A percentile compares a stretch with the other conserved stretches of the same genome.
phyloP scores from a whole-genome alignment of 2,113 vertebrate species.

The Actenoides hombroni region DNA sequence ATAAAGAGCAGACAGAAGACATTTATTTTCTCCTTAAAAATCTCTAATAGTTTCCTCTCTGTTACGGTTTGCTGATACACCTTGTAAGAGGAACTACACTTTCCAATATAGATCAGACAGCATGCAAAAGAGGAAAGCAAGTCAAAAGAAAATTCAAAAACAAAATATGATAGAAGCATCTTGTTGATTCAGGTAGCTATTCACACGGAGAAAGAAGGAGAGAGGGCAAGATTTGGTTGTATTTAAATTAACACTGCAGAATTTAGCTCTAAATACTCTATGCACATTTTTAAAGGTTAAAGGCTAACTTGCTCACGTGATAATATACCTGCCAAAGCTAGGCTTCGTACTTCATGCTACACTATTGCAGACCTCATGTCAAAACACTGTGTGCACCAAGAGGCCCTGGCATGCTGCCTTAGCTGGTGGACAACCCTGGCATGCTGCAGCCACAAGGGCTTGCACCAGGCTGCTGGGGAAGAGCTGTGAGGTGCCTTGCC shows the following conservation, averaged over 20 bases:
- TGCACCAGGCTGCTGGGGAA: accelerated
- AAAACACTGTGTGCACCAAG: neutral
- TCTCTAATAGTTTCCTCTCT: neutral
- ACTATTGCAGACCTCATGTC: neutral
- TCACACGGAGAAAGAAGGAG: accelerated
- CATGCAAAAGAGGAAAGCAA: neutral
- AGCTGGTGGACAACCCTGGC: no score
- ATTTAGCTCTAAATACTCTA: neutral
- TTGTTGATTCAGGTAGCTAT: neutral
- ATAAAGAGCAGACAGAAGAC: neutral
- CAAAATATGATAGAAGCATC: neutral
- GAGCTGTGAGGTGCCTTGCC: neutral
- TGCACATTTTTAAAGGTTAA: neutral
- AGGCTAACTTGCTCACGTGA: neutral
- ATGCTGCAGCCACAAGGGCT: accelerated
- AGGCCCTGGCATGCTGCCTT: neutral
- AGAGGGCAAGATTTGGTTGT: neutral
- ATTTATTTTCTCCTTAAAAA: neutral
- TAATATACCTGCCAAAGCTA: neutral
- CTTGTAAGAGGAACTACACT: neutral
- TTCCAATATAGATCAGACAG: neutral
- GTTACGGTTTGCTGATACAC: neutral
- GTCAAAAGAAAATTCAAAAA: neutral
- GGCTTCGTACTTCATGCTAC: neutral
- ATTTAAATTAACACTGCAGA: neutral